Percentiles rank a stretch among this genome's conserved stretches.
phyloP scores from a whole-genome alignment of 2,888 invertebrate species.

The Acleris literana region DNA sequence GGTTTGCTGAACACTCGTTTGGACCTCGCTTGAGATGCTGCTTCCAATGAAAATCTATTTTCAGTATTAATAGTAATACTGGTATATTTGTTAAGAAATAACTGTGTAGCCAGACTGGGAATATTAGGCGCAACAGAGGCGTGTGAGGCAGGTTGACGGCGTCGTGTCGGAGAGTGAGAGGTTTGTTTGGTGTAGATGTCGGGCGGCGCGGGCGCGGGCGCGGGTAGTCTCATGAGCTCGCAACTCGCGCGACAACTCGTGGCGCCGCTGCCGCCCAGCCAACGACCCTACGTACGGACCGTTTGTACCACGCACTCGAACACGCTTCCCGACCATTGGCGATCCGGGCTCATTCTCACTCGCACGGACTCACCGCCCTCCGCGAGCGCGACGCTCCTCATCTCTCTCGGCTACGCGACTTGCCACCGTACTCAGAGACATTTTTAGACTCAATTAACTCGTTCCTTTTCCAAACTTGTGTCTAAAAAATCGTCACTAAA shows the following conservation, averaged over 20 bases:
- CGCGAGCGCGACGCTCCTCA: slow-evolving; percentile 30
- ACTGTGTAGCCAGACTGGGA: not conserved
- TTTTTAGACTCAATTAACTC: no score
- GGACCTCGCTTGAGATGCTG: no score
- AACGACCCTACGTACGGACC: slow-evolving; percentile 81
- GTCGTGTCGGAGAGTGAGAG: slow-evolving; percentile 34
- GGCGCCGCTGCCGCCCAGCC: slow-evolving; percentile 81
- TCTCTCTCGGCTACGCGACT: no score
- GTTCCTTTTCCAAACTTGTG: no score
- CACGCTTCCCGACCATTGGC: slow-evolving; percentile 79
- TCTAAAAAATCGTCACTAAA: no score
- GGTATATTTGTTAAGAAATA: no score
- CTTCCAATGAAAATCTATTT: no score
- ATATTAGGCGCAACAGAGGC: not conserved
- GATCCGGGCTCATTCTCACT: slow-evolving; percentile 61
- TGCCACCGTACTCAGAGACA: no score
- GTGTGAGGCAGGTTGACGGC: not conserved
- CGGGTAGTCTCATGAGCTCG: slow-evolving; percentile 81
- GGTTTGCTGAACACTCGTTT: no score
- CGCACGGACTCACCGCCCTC: slow-evolving; percentile 48
- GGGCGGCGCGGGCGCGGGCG: slow-evolving; percentile 61
- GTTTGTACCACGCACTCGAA: slow-evolving; percentile 83
- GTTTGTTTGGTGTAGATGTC: slow-evolving; percentile 72
- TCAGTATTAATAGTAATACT: no score
- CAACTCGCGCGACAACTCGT: slow-evolving; percentile 85